Percentiles rank a stretch among this genome's conserved stretches.
These are phyloP conservation scores for Poeciliopsis gracilis DNA, from an alignment of 2,797 vertebrate genomes.

Conservation along the genomic window DNA sequence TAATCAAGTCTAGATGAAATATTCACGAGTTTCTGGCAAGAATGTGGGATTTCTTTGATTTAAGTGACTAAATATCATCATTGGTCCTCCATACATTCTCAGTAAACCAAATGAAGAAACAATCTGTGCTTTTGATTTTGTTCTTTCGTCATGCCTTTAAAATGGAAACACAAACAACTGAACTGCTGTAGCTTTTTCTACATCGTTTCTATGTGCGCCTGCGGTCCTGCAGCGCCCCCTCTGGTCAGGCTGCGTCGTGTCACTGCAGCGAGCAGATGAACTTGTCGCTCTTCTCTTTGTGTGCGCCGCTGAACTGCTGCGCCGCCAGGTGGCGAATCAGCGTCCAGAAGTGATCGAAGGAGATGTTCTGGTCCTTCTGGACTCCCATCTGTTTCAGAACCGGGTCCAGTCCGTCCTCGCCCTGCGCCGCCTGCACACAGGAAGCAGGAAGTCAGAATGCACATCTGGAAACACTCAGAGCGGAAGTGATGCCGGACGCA, in stretches of 20 bases:
- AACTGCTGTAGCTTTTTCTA: neutral
- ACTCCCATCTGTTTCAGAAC: conserved; percentile 74
- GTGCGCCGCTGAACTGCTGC: conserved; percentile 43
- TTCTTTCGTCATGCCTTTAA: neutral
- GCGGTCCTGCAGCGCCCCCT: conserved; percentile 16
- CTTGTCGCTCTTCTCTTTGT: conserved; percentile 60
- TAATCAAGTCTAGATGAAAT: neutral
- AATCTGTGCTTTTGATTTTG: neutral
- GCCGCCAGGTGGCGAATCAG: conserved; percentile 71
- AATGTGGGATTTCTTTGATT: neutral
- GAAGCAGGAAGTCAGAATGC: conserved; percentile 14
- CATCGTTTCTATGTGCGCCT: neutral
- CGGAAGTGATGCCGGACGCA: neutral
- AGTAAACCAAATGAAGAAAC: neutral
- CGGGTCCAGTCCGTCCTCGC: conserved; percentile 57
- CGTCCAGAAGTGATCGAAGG: conserved; percentile 77
- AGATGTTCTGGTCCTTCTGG: conserved; percentile 60
- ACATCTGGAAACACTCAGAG: conserved; percentile 13
- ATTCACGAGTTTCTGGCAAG: neutral
- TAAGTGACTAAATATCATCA: neutral
- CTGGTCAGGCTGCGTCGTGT: conserved; percentile 33
- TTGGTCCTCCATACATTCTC: neutral
- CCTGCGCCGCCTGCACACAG: conserved; percentile 58
- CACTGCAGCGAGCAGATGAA: conserved; percentile 73
- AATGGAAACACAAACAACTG: conserved; percentile 10